phyloP scores from a whole-genome alignment of 2,113 vertebrate species.

The Corydoras maculifer region DNA sequence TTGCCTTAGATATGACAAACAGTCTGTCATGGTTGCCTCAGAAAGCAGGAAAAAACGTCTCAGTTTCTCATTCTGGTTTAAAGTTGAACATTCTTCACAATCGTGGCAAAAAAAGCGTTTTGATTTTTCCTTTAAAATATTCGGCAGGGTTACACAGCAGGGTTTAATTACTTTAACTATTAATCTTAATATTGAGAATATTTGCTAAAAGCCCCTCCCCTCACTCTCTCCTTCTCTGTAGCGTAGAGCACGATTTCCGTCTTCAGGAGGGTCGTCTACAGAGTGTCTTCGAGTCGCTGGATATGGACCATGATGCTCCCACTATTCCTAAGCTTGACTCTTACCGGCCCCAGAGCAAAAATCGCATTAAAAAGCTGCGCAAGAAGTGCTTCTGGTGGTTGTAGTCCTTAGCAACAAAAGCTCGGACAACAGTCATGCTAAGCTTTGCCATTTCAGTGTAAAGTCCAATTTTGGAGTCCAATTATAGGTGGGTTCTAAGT shows the following conservation, averaged over 20 bases:
- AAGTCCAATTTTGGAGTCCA: not conserved
- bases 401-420: conserved; percentile 32
- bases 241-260: conserved; percentile 93
- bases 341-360: conserved; percentile 56
- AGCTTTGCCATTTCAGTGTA: conserved; percentile 3
- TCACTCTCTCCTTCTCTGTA: conserved; percentile 44
- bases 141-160: not conserved
- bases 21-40: not conserved
- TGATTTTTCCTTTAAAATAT: too few relatives aligned
- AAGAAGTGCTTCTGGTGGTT: conserved; percentile 98
- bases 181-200: not conserved
- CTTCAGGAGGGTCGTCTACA: conserved; percentile 88
- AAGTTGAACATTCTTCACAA: conserved; percentile 1
- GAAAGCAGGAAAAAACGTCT: conserved; percentile 8
- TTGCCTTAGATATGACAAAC: conserved; percentile 19
- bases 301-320: conserved; percentile 67
- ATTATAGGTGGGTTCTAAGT: too few relatives aligned
- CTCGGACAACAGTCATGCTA: conserved; percentile 1
- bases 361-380: conserved; percentile 84
- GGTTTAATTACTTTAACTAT: not conserved
- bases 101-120: too few relatives aligned
- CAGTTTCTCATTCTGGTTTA: not conserved
- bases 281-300: conserved; percentile 75
- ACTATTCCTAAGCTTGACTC: conserved; percentile 39
- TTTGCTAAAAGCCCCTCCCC: conserved; percentile 5